Evolutionary conservation across 1,140 invertebrate genomes (phyloP), one percentile per base, ranked within the genome.

Genomic region (Drosophila sturtevanti): DNA sequence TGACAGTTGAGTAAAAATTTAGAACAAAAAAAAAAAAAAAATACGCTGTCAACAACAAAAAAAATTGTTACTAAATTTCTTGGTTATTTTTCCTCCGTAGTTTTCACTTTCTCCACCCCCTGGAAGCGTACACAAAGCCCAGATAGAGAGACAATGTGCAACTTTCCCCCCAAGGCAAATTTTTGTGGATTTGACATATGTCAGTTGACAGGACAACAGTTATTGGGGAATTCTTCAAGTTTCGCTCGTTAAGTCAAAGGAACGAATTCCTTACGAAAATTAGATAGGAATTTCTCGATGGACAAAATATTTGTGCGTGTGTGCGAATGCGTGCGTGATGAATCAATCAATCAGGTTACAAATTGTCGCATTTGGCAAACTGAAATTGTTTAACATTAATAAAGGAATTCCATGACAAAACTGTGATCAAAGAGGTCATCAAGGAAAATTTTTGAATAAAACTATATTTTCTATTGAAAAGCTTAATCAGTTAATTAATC

Each of bases 1-100:
- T 86, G 82, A 87, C 81, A 87, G 82, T 81, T 85, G 70, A 68
- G 51, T 70, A 79, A 87, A 81, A 81, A 79, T 86, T 75, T 60
- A 81, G 82, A 75, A 75, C 82, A 81, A 78, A 63, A 87, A 81
- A 78, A 79, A 78, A 74, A 75, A 78, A 81, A 77, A 60, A 87
- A 81, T 75, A 75, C 68, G 68, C 61, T 78, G 81, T 79, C 78
- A 86, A 51, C 70, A 44, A 75, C 65, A 70, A 67, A 37, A 75
- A 68, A 74, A 68, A 24, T 54, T 27, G 22, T 41, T 58, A 58
- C 35, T 22, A 68, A 62, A 38, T 37, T 65, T 70, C 55, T 38
- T 24, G 14, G 24, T 9, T 12, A 69, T 66, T 74, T 51, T 38
- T 44, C 16, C 21, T 3, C n/a, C n/a, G n/a, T 48, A 21, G 41